A percentile compares a stretch with the other conserved stretches of the same genome.
These are phyloP conservation scores for Hycleus cichorii DNA, from an alignment of 1,140 invertebrate genomes.

Conservation along the genomic window DNA sequence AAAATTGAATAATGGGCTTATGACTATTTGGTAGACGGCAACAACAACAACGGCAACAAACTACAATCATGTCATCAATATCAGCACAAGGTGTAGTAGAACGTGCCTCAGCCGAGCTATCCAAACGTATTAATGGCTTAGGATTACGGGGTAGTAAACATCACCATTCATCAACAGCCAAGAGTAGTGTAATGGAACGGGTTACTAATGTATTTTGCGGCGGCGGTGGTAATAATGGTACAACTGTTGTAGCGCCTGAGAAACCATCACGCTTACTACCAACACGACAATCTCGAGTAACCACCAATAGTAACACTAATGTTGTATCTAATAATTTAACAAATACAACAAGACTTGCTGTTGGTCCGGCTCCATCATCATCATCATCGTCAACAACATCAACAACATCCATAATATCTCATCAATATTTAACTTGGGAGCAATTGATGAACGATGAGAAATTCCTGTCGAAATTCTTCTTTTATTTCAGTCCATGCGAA, in stretches of 20 bases:
- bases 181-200: conserved; percentile 72
- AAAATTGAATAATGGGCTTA: too few species aligned
- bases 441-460: conserved; percentile 75
- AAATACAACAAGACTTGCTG: conserved; percentile 8
- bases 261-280: conserved; percentile 44
- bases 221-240: conserved; percentile 13
- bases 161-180: conserved; percentile 38
- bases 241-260: conserved; percentile 43
- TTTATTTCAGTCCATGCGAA: conserved; percentile 75
- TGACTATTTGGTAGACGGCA: too few species aligned
- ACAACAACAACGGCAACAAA: neutral
- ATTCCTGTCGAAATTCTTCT: conserved; percentile 77
- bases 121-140: conserved; percentile 78
- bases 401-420: too few species aligned
- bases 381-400: conserved; percentile 20
- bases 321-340: too few species aligned
- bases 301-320: neutral
- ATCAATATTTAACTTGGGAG: conserved; percentile 55
- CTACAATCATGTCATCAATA: conserved; percentile 48
- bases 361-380: conserved; percentile 13
- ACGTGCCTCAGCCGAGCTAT: conserved; percentile 77
- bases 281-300: conserved; percentile 1
- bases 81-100: conserved; percentile 77
- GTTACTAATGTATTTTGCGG: conserved; percentile 75
- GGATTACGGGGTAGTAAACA: conserved; percentile 64